Conservation (phyloP, 1,140 invertebrate species). For the Aphelenchoides fujianensis region DNA sequence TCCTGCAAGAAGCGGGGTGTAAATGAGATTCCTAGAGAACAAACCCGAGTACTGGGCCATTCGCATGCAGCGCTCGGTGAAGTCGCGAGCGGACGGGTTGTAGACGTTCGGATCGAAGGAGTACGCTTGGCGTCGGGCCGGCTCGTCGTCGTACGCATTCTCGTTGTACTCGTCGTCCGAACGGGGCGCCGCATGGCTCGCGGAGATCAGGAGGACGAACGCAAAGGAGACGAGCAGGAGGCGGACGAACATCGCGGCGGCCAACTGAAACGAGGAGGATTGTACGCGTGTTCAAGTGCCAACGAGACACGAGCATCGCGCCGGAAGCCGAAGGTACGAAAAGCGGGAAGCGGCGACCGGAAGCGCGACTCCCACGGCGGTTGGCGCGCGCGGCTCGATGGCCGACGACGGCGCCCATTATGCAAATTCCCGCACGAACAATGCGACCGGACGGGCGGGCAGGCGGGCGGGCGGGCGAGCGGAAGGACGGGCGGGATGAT, state of each 20-base stretch:
- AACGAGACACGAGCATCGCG: neutral
- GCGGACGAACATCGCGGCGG: neutral
- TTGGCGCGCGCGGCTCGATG: neutral
- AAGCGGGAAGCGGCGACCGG: neutral
- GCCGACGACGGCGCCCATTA: neutral
- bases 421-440: neutral
- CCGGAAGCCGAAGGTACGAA: neutral
- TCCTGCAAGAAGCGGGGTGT: no score
- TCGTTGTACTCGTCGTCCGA: slow-evolving; percentile 3
- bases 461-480: neutral
- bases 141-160: neutral
- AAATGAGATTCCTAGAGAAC: no score
- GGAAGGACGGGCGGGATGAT: neutral
- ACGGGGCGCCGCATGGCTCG: neutral
- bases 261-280: no score
- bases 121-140: slow-evolving; percentile 1
- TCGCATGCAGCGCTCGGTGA: slow-evolving; percentile 29
- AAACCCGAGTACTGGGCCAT: slow-evolving; percentile 30
- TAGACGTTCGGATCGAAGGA: slow-evolving; percentile 2
- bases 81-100: slow-evolving; percentile 19
- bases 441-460: neutral
- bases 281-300: neutral
- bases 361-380: no score
- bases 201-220: neutral
- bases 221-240: neutral